phyloP scores from a whole-genome alignment of 2,113 vertebrate genomes.

The Natator depressus region DNA sequence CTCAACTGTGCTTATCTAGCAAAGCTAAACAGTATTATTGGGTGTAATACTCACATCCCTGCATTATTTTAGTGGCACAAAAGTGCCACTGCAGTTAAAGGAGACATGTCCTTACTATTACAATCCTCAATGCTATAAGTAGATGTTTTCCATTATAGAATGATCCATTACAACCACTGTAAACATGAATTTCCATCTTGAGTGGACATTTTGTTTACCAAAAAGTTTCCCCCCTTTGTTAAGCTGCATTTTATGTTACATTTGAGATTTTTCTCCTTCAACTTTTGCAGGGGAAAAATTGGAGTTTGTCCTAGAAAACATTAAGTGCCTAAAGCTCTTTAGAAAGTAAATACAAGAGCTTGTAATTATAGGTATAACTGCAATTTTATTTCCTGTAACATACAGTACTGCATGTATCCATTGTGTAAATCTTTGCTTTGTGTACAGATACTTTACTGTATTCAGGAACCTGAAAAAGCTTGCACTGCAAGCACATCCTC shows the following conservation, averaged over 20 bases:
- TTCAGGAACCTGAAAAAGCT: neutral
- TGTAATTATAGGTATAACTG: neutral
- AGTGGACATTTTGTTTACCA: neutral
- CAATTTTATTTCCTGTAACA: neutral
- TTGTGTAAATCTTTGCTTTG: neutral
- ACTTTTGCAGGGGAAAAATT: neutral
- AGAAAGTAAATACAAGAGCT: too few species aligned
- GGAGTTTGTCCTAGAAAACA: neutral
- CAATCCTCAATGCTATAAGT: too few species aligned
- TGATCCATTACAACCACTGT: neutral
- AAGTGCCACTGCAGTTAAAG: neutral
- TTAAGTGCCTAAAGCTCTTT: neutral
- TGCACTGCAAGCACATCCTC: neutral
- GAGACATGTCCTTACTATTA: neutral
- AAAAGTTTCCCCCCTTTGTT: neutral
- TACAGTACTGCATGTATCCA: neutral
- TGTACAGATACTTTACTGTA: rapidly evolving
- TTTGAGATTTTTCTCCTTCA: neutral
- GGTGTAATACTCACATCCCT: neutral
- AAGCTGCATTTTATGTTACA: neutral
- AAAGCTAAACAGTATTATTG: neutral
- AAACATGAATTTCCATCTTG: neutral
- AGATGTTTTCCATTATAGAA: neutral
- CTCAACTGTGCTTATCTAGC: neutral
- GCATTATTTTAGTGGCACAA: neutral